Evolutionary conservation across 92 coral and sea anemone genomes (phyloP).

Genomic region (Umimayanthus chanpuru): DNA sequence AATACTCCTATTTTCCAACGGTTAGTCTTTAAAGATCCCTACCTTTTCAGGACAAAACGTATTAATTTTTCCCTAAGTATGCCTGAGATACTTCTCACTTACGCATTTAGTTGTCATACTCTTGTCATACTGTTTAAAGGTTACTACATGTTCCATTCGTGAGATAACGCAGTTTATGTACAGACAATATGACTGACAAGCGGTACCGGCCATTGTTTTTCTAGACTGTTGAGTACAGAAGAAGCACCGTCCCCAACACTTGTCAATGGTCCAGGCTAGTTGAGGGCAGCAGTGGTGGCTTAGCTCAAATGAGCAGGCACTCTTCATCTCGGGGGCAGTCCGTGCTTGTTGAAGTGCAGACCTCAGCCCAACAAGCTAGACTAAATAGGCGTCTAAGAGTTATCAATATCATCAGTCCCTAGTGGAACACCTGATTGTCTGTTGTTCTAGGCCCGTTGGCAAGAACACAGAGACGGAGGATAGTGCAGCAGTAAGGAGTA

Average conservation of each 20-base stretch:
- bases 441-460: not conserved
- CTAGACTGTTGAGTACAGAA: not conserved
- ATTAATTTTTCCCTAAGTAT: too few relatives aligned
- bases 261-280: constrained; percentile 80
- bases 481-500: not conserved
- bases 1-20: too few relatives aligned
- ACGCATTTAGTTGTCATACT: too few relatives aligned
- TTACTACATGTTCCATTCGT: too few relatives aligned
- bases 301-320: not conserved
- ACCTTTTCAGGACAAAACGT: too few relatives aligned
- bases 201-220: not conserved
- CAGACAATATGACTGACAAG: not conserved
- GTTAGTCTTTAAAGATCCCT: too few relatives aligned
- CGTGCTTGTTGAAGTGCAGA: not conserved
- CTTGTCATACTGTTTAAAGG: too few relatives aligned
- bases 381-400: constrained; percentile 1
- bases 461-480: not conserved
- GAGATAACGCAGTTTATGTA: not conserved
- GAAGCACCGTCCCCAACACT: constrained; percentile 56
- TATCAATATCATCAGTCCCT: not conserved
- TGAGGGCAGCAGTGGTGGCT: not conserved
- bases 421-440: not conserved
- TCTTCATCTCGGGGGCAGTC: not conserved
- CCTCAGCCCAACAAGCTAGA: not conserved
- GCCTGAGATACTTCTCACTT: too few relatives aligned